Evolutionary conservation across 2,113 vertebrate species (phyloP).

Genomic region (Agapornis roseicollis): DNA sequence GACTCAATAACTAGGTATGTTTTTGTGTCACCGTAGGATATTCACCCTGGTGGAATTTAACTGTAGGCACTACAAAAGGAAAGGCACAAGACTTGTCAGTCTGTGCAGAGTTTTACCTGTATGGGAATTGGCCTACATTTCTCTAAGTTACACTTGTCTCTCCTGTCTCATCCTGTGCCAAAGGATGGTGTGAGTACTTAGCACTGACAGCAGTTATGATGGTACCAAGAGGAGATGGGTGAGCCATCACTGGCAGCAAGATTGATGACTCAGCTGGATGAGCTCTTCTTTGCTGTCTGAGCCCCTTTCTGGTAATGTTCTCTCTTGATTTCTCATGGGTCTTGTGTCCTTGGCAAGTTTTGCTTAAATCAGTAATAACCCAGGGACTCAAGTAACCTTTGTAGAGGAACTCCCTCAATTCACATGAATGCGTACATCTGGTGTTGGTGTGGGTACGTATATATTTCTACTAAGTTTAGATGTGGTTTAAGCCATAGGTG

Average conservation of each 20-base stretch:
- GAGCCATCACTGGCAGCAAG: neutral
- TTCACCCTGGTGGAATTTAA: neutral
- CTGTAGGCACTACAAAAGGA: neutral
- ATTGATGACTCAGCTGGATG: neutral
- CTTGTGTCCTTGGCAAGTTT: neutral
- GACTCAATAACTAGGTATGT: neutral
- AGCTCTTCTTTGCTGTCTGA: neutral
- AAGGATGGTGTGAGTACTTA: neutral
- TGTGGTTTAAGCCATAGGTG: neutral
- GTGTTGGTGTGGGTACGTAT: neutral
- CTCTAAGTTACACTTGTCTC: neutral
- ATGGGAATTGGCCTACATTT: neutral
- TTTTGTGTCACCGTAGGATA: accelerated
- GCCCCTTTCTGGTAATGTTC: neutral
- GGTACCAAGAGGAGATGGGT: neutral
- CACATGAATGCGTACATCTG: neutral
- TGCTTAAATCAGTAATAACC: neutral
- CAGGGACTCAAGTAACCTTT: neutral
- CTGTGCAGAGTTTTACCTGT: neutral
- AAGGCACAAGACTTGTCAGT: neutral
- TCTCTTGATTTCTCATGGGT: neutral
- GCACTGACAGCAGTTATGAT: neutral
- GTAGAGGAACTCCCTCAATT: neutral
- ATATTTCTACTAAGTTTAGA: neutral
- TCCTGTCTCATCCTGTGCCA: neutral